These are phyloP conservation scores for Brachylomia viminalis DNA, from an alignment of 2,888 invertebrate genomes.

Conservation along the genomic window DNA sequence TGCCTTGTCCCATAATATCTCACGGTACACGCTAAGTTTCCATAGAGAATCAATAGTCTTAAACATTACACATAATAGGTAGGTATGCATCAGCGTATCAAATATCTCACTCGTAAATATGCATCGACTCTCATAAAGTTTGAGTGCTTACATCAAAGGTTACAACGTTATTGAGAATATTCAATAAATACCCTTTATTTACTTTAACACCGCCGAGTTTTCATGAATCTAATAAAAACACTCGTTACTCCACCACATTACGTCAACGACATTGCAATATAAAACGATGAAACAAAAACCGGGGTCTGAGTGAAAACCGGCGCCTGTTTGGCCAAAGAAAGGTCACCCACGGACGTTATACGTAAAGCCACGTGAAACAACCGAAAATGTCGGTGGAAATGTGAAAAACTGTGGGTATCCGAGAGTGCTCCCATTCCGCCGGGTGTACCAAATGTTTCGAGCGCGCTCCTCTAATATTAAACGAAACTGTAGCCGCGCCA, in stretches of 20 bases:
- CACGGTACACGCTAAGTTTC: conserved; percentile 32
- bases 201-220: conserved; percentile 36
- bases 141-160: conserved; percentile 44
- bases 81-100: conserved; percentile 25
- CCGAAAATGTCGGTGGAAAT: conserved; percentile 51
- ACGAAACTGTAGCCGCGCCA: conserved; percentile 60
- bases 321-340: conserved; percentile 43
- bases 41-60: conserved; percentile 37
- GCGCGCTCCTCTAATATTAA: conserved; percentile 73
- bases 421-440: conserved; percentile 61
- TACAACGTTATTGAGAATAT: conserved; percentile 44
- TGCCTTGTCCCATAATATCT: conserved; percentile 63
- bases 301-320: conserved; percentile 26
- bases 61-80: conserved; percentile 33
- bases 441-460: conserved; percentile 62
- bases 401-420: conserved; percentile 56
- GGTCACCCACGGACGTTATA: conserved; percentile 41
- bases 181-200: conserved; percentile 52
- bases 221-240: conserved; percentile 59
- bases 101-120: conserved; percentile 47
- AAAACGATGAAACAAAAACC: conserved; percentile 49
- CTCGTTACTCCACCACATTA: conserved; percentile 51
- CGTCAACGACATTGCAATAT: conserved; percentile 47
- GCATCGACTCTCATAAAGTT: conserved; percentile 32
- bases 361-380: conserved; percentile 48